These are phyloP conservation scores for Neodiprion lecontei DNA, from an alignment of 1,140 invertebrate species.

Conservation along the genomic window DNA sequence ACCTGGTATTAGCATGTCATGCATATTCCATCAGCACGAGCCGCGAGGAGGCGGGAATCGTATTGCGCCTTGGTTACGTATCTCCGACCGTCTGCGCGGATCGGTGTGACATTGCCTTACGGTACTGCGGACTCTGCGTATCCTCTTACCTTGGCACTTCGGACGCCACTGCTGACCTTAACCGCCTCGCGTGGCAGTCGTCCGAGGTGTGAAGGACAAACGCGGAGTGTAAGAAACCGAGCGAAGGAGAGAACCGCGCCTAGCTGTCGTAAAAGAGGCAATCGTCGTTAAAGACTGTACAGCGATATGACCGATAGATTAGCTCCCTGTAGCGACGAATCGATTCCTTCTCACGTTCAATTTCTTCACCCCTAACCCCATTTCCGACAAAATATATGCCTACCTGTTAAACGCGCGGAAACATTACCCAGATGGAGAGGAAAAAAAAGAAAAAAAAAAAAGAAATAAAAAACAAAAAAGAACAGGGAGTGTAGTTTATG, in stretches of 20 bases:
- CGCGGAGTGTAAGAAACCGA: too few species aligned
- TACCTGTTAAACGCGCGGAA: too few species aligned
- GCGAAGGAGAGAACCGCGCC: background rate
- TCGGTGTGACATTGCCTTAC: background rate
- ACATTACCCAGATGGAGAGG: background rate
- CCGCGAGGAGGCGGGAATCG: conserved; percentile 27
- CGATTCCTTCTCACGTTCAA: too few species aligned
- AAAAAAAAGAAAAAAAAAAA: conserved; percentile 11
- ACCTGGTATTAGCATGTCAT: conserved; percentile 55
- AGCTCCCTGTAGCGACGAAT: too few species aligned
- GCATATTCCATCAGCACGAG: conserved; percentile 51
- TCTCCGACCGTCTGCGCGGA: background rate
- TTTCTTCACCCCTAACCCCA: too few species aligned
- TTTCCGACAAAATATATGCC: too few species aligned
- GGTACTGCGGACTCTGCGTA: background rate
- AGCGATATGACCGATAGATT: too few species aligned
- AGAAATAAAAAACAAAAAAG: background rate
- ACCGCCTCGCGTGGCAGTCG: background rate
- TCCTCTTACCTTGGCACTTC: background rate
- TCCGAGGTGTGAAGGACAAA: background rate
- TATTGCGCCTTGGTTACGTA: conserved; percentile 9
- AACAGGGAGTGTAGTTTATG: background rate
- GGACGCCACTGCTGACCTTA: background rate
- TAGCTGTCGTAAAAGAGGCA: background rate
- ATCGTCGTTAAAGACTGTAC: too few species aligned